Conservation (phyloP, 2,888 invertebrate species). For the Amiota mariae region DNA sequence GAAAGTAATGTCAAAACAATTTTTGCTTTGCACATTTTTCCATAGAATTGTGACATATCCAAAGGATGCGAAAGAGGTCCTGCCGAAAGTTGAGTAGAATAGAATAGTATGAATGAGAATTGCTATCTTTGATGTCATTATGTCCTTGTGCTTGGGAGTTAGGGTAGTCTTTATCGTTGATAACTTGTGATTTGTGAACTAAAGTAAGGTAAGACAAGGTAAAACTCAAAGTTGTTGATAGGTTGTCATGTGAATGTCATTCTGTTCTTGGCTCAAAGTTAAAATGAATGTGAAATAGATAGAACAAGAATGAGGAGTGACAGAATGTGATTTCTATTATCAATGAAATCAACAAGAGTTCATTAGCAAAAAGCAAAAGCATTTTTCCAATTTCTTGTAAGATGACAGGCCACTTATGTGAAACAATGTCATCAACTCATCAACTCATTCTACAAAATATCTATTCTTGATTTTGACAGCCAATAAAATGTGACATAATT, state of each 20-base stretch:
- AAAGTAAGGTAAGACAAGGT: too few species aligned
- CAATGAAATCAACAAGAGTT: constrained; percentile 10
- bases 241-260: constrained; percentile 20
- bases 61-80: not conserved
- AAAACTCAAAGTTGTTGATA: not conserved
- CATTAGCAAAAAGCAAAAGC: not conserved
- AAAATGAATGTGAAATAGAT: not conserved
- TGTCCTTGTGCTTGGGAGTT: not conserved
- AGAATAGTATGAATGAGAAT: not conserved
- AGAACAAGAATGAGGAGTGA: not conserved
- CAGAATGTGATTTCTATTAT: not conserved
- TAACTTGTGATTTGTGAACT: not conserved
- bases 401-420: constrained; percentile 13
- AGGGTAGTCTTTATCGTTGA: not conserved
- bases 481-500: constrained; percentile 23
- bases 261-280: not conserved
- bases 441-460: not conserved
- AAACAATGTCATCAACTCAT: not conserved
- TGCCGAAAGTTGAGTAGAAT: not conserved
- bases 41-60: too few species aligned
- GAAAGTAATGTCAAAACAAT: constrained; percentile 64
- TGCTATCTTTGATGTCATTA: constrained; percentile 7
- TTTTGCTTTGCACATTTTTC: constrained; percentile 33
- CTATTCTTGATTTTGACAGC: constrained; percentile 14
- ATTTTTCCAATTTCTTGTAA: not conserved